Evolutionary conservation across 2,113 vertebrate species (phyloP).

Genomic region (Protobothrops flavoviridis): DNA sequence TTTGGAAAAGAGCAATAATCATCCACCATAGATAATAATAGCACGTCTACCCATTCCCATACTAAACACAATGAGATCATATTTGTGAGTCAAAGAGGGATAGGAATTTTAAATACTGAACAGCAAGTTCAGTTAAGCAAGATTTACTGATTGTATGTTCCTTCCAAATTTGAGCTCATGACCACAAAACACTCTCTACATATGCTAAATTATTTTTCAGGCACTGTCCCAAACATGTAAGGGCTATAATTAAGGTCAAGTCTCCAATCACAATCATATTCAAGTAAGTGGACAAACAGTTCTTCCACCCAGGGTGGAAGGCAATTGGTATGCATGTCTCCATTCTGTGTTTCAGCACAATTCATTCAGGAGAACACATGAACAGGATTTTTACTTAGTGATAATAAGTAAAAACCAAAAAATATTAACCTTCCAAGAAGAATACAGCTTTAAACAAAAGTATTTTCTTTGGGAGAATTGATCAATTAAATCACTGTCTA

Average conservation of each 20-base stretch:
- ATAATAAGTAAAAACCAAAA: neutral
- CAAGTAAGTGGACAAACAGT: neutral
- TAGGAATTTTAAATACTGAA: neutral
- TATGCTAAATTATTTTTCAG: neutral
- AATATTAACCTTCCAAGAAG: neutral
- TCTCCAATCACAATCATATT: neutral
- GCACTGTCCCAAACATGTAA: neutral
- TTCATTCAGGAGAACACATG: neutral
- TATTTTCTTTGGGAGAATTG: neutral
- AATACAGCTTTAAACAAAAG: neutral
- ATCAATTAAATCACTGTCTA: neutral
- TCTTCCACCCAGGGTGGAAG: neutral
- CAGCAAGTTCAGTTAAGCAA: neutral
- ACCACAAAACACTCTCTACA: neutral
- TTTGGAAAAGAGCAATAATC: neutral
- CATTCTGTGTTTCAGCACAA: neutral
- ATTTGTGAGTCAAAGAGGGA: neutral
- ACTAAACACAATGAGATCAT: neutral
- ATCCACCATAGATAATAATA: neutral
- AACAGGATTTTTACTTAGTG: neutral
- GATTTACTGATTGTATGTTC: neutral
- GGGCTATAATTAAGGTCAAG: neutral
- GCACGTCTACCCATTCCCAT: neutral
- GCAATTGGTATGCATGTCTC: neutral
- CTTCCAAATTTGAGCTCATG: neutral